Base-by-base conservation (phyloP, 2,113 vertebrate species). In the Phalacrocorax carbo region DNA sequence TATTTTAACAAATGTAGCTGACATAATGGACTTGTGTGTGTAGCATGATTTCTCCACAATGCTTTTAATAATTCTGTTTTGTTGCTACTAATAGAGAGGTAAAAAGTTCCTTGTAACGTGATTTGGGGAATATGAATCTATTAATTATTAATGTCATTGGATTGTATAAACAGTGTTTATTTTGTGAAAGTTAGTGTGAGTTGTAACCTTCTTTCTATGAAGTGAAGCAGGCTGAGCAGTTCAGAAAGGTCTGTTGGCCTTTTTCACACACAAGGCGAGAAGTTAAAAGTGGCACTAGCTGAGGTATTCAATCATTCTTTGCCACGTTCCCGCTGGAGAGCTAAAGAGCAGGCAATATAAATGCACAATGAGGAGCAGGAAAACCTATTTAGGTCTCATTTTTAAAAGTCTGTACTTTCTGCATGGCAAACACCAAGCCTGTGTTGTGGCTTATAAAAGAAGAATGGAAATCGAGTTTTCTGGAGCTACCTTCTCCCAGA, bases 391-490 rank as follows among this genome's bases (percentile, higher is more conserved):
- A 9, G 38, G 15, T 15, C 16, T 75, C 1, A 11, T 46, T 82
- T 91, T 66, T 36, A 15, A 40, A 68, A 15, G 5, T n/a, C 6
- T 30, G 3, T 60, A 3, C 5, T 75, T 87, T 55, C 30, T 1
- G 0, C 44, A 27, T 2, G 2, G 23, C 20, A 82, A 55, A 9
- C 0, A 0, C 26, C 3, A 8, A 25, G 3, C 22, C 26, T 57
- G 25, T 86, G 38, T 32, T 29, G 5, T 55, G 26, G 9, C 15
- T 72, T 66, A 26, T 9, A 55, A 38, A 42, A 70, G 34, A 71
- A 27, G 12, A 84, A 32, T 38, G 7, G 22, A 72, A 76, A 82
- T 32, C 0, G 0, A 64, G 15, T 54, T 94, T 82, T 51, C 20
- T 71, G n/a, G 42, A 20, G 11, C 38, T 75, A 13, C 8, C 2